Conservation (phyloP, 2,113 vertebrate genomes). For the Eptesicus fuscus region DNA sequence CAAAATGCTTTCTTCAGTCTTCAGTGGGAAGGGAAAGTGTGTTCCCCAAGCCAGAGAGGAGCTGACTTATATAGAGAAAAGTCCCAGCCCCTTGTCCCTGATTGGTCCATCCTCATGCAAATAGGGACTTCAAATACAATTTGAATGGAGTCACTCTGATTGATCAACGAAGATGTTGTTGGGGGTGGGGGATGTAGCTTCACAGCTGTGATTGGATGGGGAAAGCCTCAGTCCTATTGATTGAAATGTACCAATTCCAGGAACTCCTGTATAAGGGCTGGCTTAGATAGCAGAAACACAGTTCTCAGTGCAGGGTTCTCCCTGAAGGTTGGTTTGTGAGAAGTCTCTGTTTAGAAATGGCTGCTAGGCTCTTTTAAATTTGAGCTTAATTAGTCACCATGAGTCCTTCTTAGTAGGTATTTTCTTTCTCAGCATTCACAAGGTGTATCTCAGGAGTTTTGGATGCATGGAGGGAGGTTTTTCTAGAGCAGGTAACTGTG, state of each 20-base stretch:
- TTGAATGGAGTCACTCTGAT: not conserved
- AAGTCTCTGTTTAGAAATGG: not conserved
- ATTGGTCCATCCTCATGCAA: not conserved
- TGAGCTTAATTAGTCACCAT: not conserved
- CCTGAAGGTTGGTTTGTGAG: not conserved
- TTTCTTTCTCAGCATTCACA: not conserved
- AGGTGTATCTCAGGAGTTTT: not conserved
- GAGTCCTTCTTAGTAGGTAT: not conserved
- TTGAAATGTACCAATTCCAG: not conserved
- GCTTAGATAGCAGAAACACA: not conserved
- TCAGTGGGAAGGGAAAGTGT: not conserved
- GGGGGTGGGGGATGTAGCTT: not conserved
- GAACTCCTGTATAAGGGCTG: not conserved
- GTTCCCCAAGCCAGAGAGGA: not conserved
- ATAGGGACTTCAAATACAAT: not conserved
- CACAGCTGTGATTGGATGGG: not conserved
- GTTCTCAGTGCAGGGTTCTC: not conserved
- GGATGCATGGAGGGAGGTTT: not conserved
- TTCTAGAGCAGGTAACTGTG: not conserved
- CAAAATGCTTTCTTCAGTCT: not conserved
- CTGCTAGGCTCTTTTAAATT: not conserved
- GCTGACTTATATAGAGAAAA: not conserved
- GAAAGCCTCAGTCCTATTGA: not conserved
- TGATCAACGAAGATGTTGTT: not conserved
- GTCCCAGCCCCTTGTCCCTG: not conserved